Evolutionary conservation across 2,888 invertebrate species (phyloP).

Genomic region (Nymphalis urticae): DNA sequence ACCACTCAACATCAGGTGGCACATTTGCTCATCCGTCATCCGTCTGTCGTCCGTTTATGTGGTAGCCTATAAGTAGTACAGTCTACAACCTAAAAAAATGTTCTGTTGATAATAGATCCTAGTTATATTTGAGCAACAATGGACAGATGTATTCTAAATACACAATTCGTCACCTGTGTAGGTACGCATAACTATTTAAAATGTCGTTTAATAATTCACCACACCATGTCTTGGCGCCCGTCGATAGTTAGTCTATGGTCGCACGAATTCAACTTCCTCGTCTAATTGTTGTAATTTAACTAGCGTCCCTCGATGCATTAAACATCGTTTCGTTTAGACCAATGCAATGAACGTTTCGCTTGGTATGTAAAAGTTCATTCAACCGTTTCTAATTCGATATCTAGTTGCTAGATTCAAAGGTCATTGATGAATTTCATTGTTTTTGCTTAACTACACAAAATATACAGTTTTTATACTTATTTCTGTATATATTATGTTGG

Average conservation of each 20-base stretch:
- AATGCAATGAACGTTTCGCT: slow-evolving; percentile 19
- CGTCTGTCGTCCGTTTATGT: too few species aligned
- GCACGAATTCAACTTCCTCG: slow-evolving; percentile 35
- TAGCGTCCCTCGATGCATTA: slow-evolving; percentile 33
- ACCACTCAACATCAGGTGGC: too few species aligned
- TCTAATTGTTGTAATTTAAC: slow-evolving; percentile 38
- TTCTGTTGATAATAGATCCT: neutral
- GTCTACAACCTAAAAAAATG: too few species aligned
- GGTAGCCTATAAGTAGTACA: too few species aligned
- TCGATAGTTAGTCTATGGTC: slow-evolving; percentile 9
- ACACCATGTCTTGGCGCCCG: slow-evolving; percentile 13
- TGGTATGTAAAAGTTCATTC: slow-evolving; percentile 15
- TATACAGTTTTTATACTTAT: too few species aligned
- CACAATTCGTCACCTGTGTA: neutral
- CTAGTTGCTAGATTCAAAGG: neutral
- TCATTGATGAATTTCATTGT: too few species aligned
- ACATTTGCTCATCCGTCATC: too few species aligned
- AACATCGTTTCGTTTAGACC: slow-evolving; percentile 33
- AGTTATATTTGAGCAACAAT: neutral
- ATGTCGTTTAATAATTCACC: slow-evolving; percentile 12
- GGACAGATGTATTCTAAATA: too few species aligned
- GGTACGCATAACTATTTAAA: slow-evolving; percentile 4
- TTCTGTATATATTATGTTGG: too few species aligned
- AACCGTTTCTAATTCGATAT: slow-evolving; percentile 16
- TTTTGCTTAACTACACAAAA: too few species aligned